Evolutionary conservation across 1,140 invertebrate species (phyloP).

Genomic region (Hylaeus anthracinus): DNA sequence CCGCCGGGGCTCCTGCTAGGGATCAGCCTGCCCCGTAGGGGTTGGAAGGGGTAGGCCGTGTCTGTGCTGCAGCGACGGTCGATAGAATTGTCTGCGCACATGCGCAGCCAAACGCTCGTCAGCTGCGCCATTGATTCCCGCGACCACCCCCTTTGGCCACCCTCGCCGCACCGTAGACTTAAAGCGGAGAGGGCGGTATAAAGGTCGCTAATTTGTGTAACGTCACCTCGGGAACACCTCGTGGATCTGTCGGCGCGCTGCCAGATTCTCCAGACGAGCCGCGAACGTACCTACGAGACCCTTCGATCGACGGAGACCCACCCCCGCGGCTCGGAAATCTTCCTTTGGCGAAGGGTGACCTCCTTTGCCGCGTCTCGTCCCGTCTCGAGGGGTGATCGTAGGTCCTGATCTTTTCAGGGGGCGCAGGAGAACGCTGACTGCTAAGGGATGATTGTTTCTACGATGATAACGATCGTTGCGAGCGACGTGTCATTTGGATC

Average conservation of each 20-base stretch:
- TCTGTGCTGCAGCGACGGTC: conserved; percentile 77
- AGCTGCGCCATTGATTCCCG: conserved; percentile 79
- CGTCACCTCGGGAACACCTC: conserved; percentile 39
- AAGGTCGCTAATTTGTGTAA: conserved; percentile 70
- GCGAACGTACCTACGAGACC: neutral
- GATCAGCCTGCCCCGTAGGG: conserved; percentile 57
- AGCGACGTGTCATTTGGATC: neutral
- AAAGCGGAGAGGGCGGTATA: conserved; percentile 73
- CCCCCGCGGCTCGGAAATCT: neutral
- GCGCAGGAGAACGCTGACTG: neutral
- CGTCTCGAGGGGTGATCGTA: conserved; percentile 19
- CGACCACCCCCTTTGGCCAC: conserved; percentile 43
- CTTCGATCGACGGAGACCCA: conserved; percentile 18
- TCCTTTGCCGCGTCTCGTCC: conserved; percentile 31
- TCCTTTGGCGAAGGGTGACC: conserved; percentile 19
- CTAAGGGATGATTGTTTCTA: neutral
- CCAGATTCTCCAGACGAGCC: conserved; percentile 37
- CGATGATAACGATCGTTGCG: neutral
- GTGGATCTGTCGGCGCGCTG: conserved; percentile 17
- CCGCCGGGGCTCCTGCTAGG: conserved; percentile 45
- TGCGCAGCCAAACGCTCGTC: conserved; percentile 73
- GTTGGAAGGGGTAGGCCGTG: conserved; percentile 76
- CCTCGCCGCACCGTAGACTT: conserved; percentile 66
- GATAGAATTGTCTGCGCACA: conserved; percentile 79
- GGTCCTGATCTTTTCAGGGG: neutral